Percentiles rank a stretch among this genome's conserved stretches.
phyloP scores from a whole-genome alignment of 2,888 invertebrate genomes.

The Germaria angustata region DNA sequence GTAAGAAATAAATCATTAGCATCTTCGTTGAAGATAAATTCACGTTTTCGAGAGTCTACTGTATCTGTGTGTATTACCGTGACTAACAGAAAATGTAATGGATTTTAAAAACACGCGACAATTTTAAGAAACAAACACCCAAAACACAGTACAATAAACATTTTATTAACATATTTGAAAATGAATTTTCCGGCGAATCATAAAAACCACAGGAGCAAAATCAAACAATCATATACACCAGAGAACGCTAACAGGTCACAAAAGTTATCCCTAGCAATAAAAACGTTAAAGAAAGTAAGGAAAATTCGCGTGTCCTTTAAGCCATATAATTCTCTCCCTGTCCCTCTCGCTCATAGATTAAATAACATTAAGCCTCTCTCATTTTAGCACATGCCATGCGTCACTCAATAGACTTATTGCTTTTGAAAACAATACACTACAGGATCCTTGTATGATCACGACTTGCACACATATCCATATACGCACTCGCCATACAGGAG shows the following conservation, averaged over 20 bases:
- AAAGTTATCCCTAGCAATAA: not conserved
- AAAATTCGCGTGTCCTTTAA: slow-evolving; percentile 42
- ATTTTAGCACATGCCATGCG: not conserved
- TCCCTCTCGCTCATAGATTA: not conserved
- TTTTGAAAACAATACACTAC: slow-evolving; percentile 34
- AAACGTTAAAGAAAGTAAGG: slow-evolving; percentile 34
- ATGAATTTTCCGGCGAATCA: slow-evolving; percentile 68
- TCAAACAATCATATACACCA: slow-evolving; percentile 18
- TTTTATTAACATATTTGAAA: slow-evolving; percentile 54
- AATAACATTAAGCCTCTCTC: too few species aligned
- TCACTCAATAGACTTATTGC: slow-evolving; percentile 22
- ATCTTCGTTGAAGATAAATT: too few species aligned
- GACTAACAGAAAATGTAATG: slow-evolving; percentile 60
- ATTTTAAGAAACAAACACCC: slow-evolving; percentile 39
- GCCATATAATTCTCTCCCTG: not conserved
- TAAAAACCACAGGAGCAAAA: slow-evolving; percentile 66
- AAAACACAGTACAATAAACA: slow-evolving; percentile 17
- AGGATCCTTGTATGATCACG: slow-evolving; percentile 53
- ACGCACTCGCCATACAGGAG: slow-evolving; percentile 44
- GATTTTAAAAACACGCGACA: slow-evolving; percentile 69
- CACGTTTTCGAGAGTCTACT: too few species aligned
- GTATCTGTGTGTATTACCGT: too few species aligned
- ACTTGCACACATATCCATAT: not conserved
- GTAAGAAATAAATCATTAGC: too few species aligned
- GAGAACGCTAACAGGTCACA: slow-evolving; percentile 55